These are phyloP conservation scores for Tridacna gigas DNA, from an alignment of 2,888 invertebrate species.

Conservation along the genomic window DNA sequence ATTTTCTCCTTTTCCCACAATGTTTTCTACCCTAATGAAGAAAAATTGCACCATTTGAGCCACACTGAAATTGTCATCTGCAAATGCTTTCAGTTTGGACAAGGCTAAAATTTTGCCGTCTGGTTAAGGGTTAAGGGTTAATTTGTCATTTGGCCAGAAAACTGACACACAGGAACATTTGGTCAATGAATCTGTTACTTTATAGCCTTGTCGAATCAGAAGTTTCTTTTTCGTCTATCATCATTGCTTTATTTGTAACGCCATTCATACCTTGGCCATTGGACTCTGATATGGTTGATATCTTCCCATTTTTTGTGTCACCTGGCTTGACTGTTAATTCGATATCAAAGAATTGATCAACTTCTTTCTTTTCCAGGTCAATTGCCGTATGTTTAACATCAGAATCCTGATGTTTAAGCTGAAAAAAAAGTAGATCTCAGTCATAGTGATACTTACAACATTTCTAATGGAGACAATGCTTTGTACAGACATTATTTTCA, in stretches of 20 bases:
- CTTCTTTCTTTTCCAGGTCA: constrained; percentile 28
- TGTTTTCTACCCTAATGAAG: no score
- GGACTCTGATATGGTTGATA: neutral
- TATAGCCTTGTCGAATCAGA: neutral
- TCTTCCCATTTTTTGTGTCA: constrained; percentile 14
- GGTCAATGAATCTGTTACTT: neutral
- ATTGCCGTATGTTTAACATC: constrained; percentile 41
- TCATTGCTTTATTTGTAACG: constrained; percentile 5
- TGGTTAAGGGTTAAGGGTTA: no score
- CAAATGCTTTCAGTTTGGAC: no score
- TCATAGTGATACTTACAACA: no score
- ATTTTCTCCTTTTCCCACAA: no score
- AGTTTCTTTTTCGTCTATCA: neutral
- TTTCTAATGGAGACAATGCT: no score
- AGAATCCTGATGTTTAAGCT: neutral
- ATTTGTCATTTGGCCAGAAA: neutral
- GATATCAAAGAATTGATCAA: constrained; percentile 53
- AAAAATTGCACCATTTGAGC: no score
- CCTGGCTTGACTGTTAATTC: constrained; percentile 35
- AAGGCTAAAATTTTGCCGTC: no score
- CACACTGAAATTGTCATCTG: no score
- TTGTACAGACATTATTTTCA: no score
- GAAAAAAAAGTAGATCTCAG: neutral
- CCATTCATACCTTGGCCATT: neutral
- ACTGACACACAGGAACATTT: neutral